Evolutionary conservation across 2,113 vertebrate genomes (phyloP).

Genomic region (Hystrix brachyura): DNA sequence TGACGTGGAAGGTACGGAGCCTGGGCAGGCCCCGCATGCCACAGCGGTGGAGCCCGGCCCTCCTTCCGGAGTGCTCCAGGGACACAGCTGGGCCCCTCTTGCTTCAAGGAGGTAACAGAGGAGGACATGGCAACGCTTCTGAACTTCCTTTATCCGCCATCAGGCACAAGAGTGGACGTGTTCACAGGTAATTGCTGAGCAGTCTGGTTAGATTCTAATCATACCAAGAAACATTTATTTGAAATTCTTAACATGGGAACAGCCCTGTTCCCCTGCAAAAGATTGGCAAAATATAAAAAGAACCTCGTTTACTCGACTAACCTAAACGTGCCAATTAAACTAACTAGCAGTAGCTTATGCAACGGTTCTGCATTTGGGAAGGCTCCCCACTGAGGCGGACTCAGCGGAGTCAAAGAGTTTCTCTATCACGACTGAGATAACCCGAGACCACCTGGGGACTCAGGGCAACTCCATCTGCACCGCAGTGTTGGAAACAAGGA

Average conservation of each 20-base stretch:
- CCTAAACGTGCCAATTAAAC: conserved; percentile 80
- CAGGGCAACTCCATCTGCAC: neutral
- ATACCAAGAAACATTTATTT: conserved; percentile 81
- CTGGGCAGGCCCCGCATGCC: neutral
- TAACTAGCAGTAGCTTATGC: conserved; percentile 81
- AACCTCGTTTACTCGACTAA: conserved; percentile 79
- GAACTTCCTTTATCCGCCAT: conserved; percentile 72
- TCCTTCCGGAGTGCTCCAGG: neutral
- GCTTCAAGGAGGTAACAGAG: neutral
- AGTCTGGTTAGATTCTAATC: conserved; percentile 84
- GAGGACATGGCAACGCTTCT: neutral
- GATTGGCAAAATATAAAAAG: conserved; percentile 88
- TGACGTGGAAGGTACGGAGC: neutral
- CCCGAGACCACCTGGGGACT: neutral
- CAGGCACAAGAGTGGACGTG: conserved; percentile 63
- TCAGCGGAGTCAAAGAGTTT: neutral
- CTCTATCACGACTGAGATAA: neutral
- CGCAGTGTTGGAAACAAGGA: neutral
- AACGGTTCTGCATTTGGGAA: conserved; percentile 81
- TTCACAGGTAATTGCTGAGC: conserved; percentile 72
- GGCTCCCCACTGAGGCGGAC: conserved; percentile 73
- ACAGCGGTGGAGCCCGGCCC: neutral
- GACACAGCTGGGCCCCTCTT: neutral
- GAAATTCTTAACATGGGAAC: conserved; percentile 85
- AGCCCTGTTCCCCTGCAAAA: conserved; percentile 78